Evolutionary conservation across 2,113 vertebrate genomes (phyloP).

Genomic region (Benitochromis conjunctus): DNA sequence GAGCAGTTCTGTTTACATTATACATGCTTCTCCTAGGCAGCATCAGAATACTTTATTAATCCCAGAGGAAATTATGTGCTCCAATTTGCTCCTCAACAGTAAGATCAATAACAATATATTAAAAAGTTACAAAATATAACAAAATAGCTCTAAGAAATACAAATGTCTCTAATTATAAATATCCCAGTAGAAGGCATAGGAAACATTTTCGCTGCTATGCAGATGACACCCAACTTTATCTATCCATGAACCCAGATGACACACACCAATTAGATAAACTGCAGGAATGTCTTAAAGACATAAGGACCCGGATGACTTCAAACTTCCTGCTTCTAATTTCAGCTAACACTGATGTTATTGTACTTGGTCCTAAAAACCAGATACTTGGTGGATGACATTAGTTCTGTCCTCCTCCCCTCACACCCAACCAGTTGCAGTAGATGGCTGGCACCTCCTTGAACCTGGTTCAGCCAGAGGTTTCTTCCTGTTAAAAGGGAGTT

Average conservation of each 20-base stretch:
- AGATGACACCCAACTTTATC: not conserved
- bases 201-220: not conserved
- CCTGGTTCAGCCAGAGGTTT: not conserved
- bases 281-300: not conserved
- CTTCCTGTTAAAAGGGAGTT: not conserved
- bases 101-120: not conserved
- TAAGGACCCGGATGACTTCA: not conserved
- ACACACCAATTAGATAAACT: not conserved
- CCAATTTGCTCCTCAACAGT: too few relatives aligned
- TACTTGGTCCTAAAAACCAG: too few relatives aligned
- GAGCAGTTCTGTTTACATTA: not conserved
- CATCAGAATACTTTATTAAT: too few relatives aligned
- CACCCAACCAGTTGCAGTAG: rapidly evolving
- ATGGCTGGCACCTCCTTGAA: not conserved
- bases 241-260: rapidly evolving
- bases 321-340: not conserved
- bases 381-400: not conserved
- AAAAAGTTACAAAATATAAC: not conserved
- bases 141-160: not conserved
- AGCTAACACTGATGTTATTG: not conserved
- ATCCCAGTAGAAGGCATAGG: not conserved
- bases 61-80: too few relatives aligned
- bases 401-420: not conserved
- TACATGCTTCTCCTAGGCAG: not conserved
- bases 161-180: not conserved